phyloP scores from a whole-genome alignment of 1,140 invertebrate species.

The Campodea augens region DNA sequence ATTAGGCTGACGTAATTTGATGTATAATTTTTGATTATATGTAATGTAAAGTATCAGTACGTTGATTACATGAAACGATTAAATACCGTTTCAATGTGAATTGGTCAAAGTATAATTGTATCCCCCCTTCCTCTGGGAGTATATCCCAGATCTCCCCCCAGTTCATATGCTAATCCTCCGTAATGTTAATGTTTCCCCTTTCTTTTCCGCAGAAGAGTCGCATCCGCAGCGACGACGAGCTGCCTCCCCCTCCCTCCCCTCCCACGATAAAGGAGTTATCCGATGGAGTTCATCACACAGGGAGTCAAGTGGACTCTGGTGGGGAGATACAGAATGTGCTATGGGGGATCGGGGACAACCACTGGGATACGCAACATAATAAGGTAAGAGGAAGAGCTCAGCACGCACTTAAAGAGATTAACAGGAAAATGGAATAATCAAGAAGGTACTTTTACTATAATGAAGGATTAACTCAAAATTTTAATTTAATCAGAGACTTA shows the following conservation, averaged over 20 bases:
- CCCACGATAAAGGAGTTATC: slow-evolving; percentile 26
- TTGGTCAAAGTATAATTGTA: neutral
- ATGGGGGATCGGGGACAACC: no score
- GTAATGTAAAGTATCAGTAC: neutral
- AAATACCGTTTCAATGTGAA: neutral
- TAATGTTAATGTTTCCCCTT: neutral
- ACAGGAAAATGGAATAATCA: no score
- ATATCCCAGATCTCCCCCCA: no score
- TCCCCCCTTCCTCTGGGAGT: no score
- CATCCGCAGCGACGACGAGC: slow-evolving; percentile 29
- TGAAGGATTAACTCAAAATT: no score
- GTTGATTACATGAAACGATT: neutral
- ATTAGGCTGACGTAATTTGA: no score
- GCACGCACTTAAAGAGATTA: no score
- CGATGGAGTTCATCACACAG: slow-evolving; percentile 14
- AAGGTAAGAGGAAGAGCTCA: no score
- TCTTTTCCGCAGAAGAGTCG: slow-evolving; percentile 32
- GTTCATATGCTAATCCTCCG: neutral
- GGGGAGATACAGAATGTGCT: slow-evolving; percentile 5
- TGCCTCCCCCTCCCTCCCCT: slow-evolving; percentile 33
- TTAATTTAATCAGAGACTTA: no score
- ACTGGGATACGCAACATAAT: no score
- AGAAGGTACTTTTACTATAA: no score
- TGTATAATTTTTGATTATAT: neutral
- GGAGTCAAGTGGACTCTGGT: slow-evolving; percentile 1